Evolutionary conservation across 2,797 vertebrate species (phyloP), one percentile per base, ranked within the genome.

Genomic region (Notolabrus celidotus): DNA sequence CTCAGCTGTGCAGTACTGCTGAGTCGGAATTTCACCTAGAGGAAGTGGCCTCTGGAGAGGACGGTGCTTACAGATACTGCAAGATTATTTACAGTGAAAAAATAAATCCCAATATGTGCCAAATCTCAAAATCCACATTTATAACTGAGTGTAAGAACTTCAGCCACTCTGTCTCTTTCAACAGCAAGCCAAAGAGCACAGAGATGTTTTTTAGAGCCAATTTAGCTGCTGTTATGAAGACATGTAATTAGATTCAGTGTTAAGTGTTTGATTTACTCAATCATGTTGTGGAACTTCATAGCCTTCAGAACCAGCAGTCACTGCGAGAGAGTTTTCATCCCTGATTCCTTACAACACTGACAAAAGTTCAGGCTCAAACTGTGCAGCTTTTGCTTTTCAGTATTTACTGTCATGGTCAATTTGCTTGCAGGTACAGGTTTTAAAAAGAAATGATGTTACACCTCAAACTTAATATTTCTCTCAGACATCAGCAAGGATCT

Each of bases 1-100:
- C 43, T 54, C 79, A 76, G 55, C 73, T 41, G 49, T 71, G 62
- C 59, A 70, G 42, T 14, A 2, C 63, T 58, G 70, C 67, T n/a
- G 34, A 55, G 63, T 41, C 77, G 71, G 77, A 77, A 84, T 86
- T 84, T 86, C 61, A 87, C 88, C 81, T 83, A 58, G 34, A 77
- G 84, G 75, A 63, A 77, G 67, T n/a, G n/a, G 74, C 83, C 65
- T 77, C 61, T 71, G 74, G 66, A 75, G 55, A 82, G 58, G 42
- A 71, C 8, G 5, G 22, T 5, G 4, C 25, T 78, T 63, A 54
- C 47, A 56, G 31, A 54, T 14, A 46, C 33, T 25, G 33, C 16
- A 45, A 23, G 39, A 67, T 62, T 43, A 27, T 39, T 43, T 71
- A 76, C 1, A 33, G 38, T 71, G 29, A 47, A 4, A 19, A 19